These are phyloP conservation scores for Sinocyclocheilus anophthalmus DNA, from an alignment of 2,113 vertebrate genomes.

Conservation along the genomic window DNA sequence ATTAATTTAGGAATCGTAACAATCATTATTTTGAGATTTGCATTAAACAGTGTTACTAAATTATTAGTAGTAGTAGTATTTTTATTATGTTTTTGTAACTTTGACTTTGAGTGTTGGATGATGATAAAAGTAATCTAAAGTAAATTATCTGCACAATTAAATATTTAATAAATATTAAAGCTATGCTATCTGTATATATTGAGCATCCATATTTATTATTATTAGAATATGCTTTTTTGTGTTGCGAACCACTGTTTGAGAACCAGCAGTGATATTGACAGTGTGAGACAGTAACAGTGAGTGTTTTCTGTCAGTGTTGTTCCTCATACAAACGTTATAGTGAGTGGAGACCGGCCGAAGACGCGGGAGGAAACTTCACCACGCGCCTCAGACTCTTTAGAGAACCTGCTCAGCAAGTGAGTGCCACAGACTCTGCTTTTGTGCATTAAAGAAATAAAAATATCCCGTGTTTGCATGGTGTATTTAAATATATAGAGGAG, in stretches of 20 bases:
- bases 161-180: background rate
- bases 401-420: slow-evolving; percentile 96
- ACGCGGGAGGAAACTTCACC: slow-evolving; percentile 83
- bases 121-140: background rate
- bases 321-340: slow-evolving; percentile 95
- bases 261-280: background rate
- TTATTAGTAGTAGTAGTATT: background rate
- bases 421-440: slow-evolving; percentile 51
- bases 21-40: background rate
- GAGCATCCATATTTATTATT: background rate
- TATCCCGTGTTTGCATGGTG: background rate
- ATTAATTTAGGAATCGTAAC: background rate
- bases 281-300: background rate
- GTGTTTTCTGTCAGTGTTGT: slow-evolving; percentile 82
- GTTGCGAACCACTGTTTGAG: slow-evolving; percentile 19
- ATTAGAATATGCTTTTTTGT: background rate
- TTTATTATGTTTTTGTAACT: background rate
- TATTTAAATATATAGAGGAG: background rate
- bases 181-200: background rate
- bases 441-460: background rate
- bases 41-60: background rate
- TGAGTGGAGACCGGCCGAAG: slow-evolving; percentile 91
- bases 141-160: background rate
- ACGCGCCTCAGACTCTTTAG: slow-evolving; percentile 84
- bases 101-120: background rate